Evolutionary conservation across 2,113 vertebrate genomes (phyloP).

Genomic region (Bucco capensis): DNA sequence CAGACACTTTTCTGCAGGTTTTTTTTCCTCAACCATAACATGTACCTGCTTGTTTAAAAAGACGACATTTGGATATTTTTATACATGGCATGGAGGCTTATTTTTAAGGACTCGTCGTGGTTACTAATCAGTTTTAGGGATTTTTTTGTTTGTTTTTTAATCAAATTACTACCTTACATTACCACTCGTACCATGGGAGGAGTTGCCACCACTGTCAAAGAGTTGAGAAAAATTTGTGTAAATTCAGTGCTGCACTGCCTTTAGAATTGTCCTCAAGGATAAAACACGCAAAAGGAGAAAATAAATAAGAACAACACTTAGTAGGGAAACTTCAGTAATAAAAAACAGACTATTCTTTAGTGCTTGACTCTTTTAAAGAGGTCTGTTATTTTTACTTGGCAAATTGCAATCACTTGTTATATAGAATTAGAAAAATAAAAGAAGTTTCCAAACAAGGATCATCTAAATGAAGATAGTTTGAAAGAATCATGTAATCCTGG

Average conservation of each 20-base stretch:
- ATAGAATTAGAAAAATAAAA: not conserved
- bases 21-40: conserved; percentile 55
- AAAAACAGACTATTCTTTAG: not conserved
- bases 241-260: not conserved
- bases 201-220: not conserved
- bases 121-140: not conserved
- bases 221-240: not conserved
- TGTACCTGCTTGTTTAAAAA: conserved; percentile 69
- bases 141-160: not conserved
- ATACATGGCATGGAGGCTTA: conserved; percentile 4
- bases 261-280: not conserved
- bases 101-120: conserved; percentile 9
- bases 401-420: not conserved
- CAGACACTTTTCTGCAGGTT: conserved; percentile 44
- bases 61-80: not conserved
- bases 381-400: not conserved
- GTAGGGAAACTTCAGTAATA: not conserved
- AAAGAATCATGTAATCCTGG: not conserved
- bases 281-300: not conserved
- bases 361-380: not conserved
- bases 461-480: not conserved
- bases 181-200: conserved; percentile 5
- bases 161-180: not conserved
- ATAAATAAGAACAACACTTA: not conserved
- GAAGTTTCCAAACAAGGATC: no score